Conservation (phyloP, 1,140 invertebrate genomes). For the Drosophila lacertosa region DNA sequence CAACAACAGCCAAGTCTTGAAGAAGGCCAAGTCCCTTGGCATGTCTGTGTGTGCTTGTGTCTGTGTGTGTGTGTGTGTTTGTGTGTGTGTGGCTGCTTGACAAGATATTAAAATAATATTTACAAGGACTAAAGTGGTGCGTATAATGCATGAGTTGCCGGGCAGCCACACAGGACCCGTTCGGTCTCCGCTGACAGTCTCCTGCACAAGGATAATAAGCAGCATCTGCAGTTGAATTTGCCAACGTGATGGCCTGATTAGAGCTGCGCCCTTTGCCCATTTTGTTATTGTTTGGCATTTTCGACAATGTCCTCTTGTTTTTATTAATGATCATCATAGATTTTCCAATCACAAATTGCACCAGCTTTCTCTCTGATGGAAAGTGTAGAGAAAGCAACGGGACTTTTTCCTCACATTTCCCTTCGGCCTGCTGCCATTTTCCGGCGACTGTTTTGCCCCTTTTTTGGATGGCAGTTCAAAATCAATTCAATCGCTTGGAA, state of each 20-base stretch:
- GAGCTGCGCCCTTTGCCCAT: slow-evolving; percentile 34
- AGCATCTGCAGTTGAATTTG: slow-evolving; percentile 52
- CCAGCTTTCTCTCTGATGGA: slow-evolving; percentile 40
- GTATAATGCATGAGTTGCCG: slow-evolving; percentile 59
- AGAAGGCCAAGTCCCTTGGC: slow-evolving; percentile 12
- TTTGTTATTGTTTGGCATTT: slow-evolving; percentile 65
- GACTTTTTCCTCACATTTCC: background rate
- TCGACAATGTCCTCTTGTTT: slow-evolving; percentile 59
- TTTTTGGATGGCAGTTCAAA: slow-evolving; percentile 24
- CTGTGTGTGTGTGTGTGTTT: background rate
- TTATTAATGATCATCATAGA: slow-evolving; percentile 78
- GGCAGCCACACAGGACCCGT: slow-evolving; percentile 2
- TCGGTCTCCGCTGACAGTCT: slow-evolving; percentile 11
- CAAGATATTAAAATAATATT: slow-evolving; percentile 79
- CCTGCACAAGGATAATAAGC: slow-evolving; percentile 26
- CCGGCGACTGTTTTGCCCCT: too few species aligned
- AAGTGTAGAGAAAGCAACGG: background rate
- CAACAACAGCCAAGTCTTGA: slow-evolving; percentile 42
- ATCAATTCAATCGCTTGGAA: slow-evolving; percentile 75
- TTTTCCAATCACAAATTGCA: slow-evolving; percentile 72
- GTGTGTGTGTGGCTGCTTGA: slow-evolving; percentile 33
- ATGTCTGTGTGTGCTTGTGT: slow-evolving; percentile 1
- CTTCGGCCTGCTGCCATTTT: slow-evolving; percentile 22
- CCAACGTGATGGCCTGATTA: slow-evolving; percentile 56
- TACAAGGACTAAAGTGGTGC: slow-evolving; percentile 58